Base-by-base conservation (phyloP, 2,113 vertebrate genomes). In the Pica pica region DNA sequence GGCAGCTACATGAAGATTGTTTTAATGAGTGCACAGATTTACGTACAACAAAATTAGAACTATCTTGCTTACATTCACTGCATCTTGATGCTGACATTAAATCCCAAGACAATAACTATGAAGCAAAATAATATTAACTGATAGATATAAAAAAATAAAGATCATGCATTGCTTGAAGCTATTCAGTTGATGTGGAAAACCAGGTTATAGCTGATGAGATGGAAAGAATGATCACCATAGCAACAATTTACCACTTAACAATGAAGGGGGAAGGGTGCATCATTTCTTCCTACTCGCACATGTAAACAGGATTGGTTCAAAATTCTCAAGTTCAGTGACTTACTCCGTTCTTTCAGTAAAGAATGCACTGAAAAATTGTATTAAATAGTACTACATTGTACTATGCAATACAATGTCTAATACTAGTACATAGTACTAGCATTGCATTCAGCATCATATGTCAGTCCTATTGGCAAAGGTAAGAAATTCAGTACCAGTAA, bases 171-270 rank as follows among this genome's bases (percentile, higher is more conserved):
- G 96, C 97, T 97, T 95, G 95, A 94, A 96, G 97, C 96, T 95
- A 97, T 97, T 97, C 97, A 95, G 84, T 92, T 98, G 96, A 98
- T 98, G 98, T 97, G 97, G 96, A 98, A 98, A 98, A 98, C 97
- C 97, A 97, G 98, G 98, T 98, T 98, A 98, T 96, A 97, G 97
- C 93, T 98, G 98, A 98, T 98, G 98, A 95, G 96, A 96, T 86
- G 98, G 98, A 98, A 97, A 96, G 98, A 98, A 95, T 90, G 44
- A 98, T 99, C 97, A 97, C 98, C 98, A 98, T 98, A 98, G 98
- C 89, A 99, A 99, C 98, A 94, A 96, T 94, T 97, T 97, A 98
- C 97, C 97, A 97, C 97, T 98, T 97, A 96, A 98, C 95, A 97
- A 94, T 86, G 95, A 93, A 92, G 94, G 95, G 92, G 97, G 97